Conservation (phyloP, 2,797 vertebrate species). For the Notamacropus eugenii region DNA sequence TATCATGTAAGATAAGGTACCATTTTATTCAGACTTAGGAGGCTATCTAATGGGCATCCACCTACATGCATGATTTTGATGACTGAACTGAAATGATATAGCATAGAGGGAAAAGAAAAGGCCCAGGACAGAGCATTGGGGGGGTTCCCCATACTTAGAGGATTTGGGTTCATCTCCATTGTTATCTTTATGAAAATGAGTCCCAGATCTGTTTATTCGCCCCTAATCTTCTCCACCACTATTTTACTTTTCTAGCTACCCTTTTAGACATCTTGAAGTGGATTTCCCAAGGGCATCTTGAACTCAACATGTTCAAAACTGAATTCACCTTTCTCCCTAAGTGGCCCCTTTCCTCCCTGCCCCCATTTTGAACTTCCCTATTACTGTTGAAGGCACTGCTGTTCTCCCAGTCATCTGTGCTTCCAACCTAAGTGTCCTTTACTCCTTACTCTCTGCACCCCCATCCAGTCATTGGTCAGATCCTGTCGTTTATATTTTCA, state of each 20-base stretch:
- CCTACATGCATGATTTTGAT: neutral
- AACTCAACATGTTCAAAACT: neutral
- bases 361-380: neutral
- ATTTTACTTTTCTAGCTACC: neutral
- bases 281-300: neutral
- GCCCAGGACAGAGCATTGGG: neutral
- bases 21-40: neutral
- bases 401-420: neutral
- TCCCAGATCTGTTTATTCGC: neutral
- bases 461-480: neutral
- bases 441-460: neutral
- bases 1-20: slow-evolving; percentile 46
- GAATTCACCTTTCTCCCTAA: neutral
- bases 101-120: neutral
- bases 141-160: neutral
- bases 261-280: neutral
- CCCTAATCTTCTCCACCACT: neutral
- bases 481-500: neutral
- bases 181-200: neutral
- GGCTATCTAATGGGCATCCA: neutral
- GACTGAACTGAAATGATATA: neutral
- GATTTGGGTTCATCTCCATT: neutral
- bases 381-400: neutral
- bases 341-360: neutral
- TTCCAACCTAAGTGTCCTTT: neutral